Percentiles rank a stretch among this genome's conserved stretches.
These are phyloP conservation scores for Anoplolepis gracilipes DNA, from an alignment of 1,140 invertebrate genomes.

Conservation along the genomic window DNA sequence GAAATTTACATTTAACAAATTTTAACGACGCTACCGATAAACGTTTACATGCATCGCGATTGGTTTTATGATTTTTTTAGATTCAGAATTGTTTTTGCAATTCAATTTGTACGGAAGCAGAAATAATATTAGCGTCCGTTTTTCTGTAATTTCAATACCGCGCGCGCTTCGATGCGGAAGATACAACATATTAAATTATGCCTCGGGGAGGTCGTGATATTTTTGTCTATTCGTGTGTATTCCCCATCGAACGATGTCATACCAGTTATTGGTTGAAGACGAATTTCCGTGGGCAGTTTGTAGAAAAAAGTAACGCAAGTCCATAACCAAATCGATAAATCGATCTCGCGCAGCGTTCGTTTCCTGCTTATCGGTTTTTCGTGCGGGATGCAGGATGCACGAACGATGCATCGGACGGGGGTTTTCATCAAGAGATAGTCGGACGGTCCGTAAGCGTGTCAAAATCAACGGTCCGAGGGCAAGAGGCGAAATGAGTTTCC, in stretches of 20 bases:
- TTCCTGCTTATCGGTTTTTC: conserved; percentile 61
- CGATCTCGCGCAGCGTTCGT: conserved; percentile 68
- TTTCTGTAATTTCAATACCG: neutral
- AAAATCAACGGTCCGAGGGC: conserved; percentile 71
- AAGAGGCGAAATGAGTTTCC: conserved; percentile 76
- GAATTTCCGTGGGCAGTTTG: conserved; percentile 44
- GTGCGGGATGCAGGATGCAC: conserved; percentile 62
- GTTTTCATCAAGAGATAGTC: conserved; percentile 71
- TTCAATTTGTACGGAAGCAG: neutral
- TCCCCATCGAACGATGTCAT: neutral
- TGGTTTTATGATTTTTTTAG: neutral
- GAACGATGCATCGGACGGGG: conserved; percentile 57
- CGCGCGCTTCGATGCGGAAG: neutral
- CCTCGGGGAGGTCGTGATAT: neutral
- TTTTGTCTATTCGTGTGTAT: conserved; percentile 24
- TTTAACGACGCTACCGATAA: neutral
- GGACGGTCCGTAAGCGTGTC: conserved; percentile 63
- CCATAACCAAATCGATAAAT: conserved; percentile 67
- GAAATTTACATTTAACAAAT: neutral
- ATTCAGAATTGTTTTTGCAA: neutral
- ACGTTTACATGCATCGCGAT: neutral
- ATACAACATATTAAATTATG: neutral
- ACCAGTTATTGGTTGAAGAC: conserved; percentile 33
- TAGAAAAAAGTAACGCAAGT: conserved; percentile 40
- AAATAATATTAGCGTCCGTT: conserved; percentile 2